Evolutionary conservation across 2,888 invertebrate genomes (phyloP).

Genomic region (Drosophila ezoana): DNA sequence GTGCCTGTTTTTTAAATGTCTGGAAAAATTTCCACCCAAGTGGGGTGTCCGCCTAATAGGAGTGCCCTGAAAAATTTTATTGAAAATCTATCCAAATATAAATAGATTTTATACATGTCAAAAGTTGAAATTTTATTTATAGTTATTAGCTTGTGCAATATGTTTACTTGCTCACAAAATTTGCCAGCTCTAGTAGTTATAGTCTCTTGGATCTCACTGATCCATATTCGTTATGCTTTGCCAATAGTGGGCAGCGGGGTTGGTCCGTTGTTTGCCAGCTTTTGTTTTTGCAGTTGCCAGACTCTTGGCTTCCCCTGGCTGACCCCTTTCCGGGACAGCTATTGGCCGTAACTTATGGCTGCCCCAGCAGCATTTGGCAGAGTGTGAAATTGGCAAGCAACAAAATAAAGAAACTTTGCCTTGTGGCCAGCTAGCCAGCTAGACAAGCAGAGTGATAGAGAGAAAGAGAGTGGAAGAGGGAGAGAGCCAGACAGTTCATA

Average conservation of each 20-base stretch:
- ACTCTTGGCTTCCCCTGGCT: constrained; percentile 22
- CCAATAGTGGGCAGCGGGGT: constrained; percentile 13
- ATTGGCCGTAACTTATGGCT: constrained; percentile 69
- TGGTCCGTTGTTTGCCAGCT: constrained; percentile 21
- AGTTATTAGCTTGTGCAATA: not conserved
- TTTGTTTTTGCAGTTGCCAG: constrained; percentile 45
- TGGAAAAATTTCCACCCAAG: too few species aligned
- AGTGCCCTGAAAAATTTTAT: too few species aligned
- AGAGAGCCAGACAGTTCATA: constrained; percentile 58
- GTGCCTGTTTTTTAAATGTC: too few species aligned
- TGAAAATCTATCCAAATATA: too few species aligned
- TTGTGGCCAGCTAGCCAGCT: constrained; percentile 58
- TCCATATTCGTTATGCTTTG: constrained; percentile 18
- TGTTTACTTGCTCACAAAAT: constrained; percentile 1
- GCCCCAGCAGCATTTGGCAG: constrained; percentile 77
- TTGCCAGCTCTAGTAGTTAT: not conserved
- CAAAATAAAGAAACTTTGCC: constrained; percentile 72
- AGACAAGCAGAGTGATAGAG: constrained; percentile 7
- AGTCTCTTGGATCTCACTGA: constrained; percentile 9
- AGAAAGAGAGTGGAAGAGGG: not conserved
- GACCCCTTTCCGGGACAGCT: constrained; percentile 55
- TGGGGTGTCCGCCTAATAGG: too few species aligned
- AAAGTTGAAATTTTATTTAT: too few species aligned
- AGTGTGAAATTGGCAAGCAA: constrained; percentile 78
- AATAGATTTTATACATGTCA: too few species aligned